phyloP scores from a whole-genome alignment of 2,113 vertebrate genomes.

The Myrmecophaga tridactyla region DNA sequence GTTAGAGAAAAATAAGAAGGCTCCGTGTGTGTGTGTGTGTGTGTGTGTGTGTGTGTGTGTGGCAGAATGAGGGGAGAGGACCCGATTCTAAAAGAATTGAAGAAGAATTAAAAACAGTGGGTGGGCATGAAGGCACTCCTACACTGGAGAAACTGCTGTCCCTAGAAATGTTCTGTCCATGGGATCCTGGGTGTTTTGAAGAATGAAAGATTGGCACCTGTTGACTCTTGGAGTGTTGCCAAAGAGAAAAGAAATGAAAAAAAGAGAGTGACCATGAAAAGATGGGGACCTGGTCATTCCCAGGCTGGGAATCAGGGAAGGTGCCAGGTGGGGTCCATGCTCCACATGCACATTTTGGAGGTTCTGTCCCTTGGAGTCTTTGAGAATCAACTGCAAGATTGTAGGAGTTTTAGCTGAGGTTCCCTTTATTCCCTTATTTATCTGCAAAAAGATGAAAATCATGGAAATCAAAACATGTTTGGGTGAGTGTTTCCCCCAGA shows the following conservation, averaged over 20 bases:
- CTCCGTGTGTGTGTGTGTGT: background rate
- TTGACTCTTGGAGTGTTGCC: background rate
- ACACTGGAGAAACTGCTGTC: accelerated
- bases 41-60: accelerated
- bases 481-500: background rate
- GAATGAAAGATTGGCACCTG: background rate
- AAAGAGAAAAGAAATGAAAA: conserved; percentile 29
- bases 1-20: background rate
- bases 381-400: background rate
- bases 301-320: accelerated
- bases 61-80: no score
- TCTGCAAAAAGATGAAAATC: background rate
- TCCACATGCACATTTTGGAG: background rate
- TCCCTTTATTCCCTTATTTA: background rate
- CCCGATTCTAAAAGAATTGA: background rate
- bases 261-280: background rate
- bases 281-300: no score
- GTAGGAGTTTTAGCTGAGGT: background rate
- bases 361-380: background rate
- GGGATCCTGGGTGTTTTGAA: accelerated
- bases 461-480: no score
- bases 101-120: background rate
- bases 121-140: accelerated
- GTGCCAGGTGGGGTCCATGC: background rate
- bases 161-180: background rate